Evolutionary conservation across 2,888 invertebrate species (phyloP).

Genomic region (Agonopterix heracliana): DNA sequence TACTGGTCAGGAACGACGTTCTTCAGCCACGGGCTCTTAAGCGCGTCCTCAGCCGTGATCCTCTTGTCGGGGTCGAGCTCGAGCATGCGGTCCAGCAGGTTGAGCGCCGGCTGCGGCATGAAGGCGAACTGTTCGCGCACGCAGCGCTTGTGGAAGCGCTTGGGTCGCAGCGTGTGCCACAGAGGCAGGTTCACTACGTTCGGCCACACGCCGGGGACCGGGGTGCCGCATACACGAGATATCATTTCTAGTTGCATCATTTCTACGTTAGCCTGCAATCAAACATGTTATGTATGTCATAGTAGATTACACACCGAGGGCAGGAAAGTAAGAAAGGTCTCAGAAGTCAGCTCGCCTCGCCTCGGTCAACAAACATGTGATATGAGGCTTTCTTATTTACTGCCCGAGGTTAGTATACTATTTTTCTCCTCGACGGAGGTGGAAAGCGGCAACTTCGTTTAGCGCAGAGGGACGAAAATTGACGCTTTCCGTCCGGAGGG

Average conservation of each 20-base stretch:
- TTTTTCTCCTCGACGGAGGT: no score
- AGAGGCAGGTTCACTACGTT: slow-evolving; percentile 94
- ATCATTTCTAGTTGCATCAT: slow-evolving; percentile 96
- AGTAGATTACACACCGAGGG: no score
- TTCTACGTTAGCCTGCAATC: slow-evolving; percentile 88
- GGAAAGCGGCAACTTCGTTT: no score
- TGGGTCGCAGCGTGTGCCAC: slow-evolving; percentile 94
- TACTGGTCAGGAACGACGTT: slow-evolving; percentile 93
- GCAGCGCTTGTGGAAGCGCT: slow-evolving; percentile 90
- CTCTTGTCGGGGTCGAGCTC: slow-evolving; percentile 95
- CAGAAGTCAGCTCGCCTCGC: no score
- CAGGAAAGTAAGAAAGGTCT: no score
- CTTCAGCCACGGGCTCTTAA: slow-evolving; percentile 94
- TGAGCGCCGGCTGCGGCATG: slow-evolving; percentile 92
- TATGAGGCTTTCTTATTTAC: no score
- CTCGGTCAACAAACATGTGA: no score
- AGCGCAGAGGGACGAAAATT: no score
- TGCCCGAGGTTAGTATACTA: no score
- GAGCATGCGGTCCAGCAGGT: slow-evolving; percentile 95
- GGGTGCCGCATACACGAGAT: slow-evolving; percentile 95
- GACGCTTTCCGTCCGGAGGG: no score
- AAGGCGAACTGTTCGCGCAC: slow-evolving; percentile 95
- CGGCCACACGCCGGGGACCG: slow-evolving; percentile 97
- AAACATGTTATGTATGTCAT: slow-evolving; percentile 11
- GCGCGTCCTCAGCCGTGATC: slow-evolving; percentile 95